Evolutionary conservation across 2,888 invertebrate species (phyloP), one percentile per base, ranked within the genome.

Genomic region (Drosophila pseudotakahashii): DNA sequence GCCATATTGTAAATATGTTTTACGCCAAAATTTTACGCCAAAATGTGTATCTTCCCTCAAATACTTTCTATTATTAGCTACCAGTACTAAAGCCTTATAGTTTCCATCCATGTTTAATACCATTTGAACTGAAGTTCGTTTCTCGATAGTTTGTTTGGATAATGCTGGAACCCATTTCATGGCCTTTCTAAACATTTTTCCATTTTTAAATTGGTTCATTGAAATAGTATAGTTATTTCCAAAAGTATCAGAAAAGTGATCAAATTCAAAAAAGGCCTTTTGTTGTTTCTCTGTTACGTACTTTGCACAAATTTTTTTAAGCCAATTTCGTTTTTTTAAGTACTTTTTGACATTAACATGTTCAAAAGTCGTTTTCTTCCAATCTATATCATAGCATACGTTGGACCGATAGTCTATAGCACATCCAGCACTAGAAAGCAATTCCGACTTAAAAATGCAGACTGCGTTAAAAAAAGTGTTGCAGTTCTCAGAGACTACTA

Each of bases 301-400:
- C 30, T 77, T 57, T 1, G 66, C 47, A 1, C 88, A 66, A 30
- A 88, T 73, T 2, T 59, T 52, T 37, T 71, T 74, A 3, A 89
- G 61, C 1, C 54, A 59, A 53, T 81, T 87, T 3, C 77, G 75
- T 14, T 88, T 81, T 44, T 30, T 26, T 42, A 81, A 88, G 37
- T 87, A 91, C 36, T 90, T 82, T 2, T 45, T 52, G 4, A 77
- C 68, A 2, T 42, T 55, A 16, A 89, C 14, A 13, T 32, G 64
- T 9, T 63, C 60, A 26, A 70, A 57, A 1, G 30, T 11, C 5
- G 50, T 26, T 3, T 26, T 14, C 1, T 34, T 67, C 78, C 81
- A 78, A 16, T 80, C 74, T 23, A 90, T 74, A 7, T 90, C 91
- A 67, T 78, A 91, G 39, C 90, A 91, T 53, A 81, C 79, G 44